Conservation (phyloP, 2,888 invertebrate genomes). For the Lampropteryx suffumata region DNA sequence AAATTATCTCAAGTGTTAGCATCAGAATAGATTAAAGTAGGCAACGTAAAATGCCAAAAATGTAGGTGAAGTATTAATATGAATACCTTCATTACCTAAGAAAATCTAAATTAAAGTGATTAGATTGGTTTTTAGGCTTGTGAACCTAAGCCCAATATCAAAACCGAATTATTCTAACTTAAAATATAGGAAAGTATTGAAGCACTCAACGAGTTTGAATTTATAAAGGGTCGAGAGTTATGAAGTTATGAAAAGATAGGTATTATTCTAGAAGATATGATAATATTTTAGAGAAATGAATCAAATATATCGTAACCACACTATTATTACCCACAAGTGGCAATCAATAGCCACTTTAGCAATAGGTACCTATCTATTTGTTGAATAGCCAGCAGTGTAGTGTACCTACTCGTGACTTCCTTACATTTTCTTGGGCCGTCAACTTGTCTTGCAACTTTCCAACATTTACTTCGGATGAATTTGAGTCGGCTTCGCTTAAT, state of each 20-base stretch:
- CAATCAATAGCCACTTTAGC: constrained; percentile 57
- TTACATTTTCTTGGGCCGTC: constrained; percentile 60
- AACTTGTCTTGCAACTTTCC: constrained; percentile 72
- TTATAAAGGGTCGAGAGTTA: not conserved
- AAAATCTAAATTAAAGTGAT: too few relatives aligned
- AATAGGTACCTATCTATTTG: constrained; percentile 46
- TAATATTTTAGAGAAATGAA: constrained; percentile 21
- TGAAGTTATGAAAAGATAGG: too few relatives aligned
- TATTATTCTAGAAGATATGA: not conserved
- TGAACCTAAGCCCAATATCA: too few relatives aligned
- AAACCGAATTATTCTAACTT: too few relatives aligned
- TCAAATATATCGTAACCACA: constrained; percentile 28
- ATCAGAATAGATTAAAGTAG: too few relatives aligned
- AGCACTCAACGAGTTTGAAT: too few relatives aligned
- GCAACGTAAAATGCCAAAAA: too few relatives aligned
- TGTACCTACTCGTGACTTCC: constrained; percentile 74
- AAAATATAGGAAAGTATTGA: too few relatives aligned
- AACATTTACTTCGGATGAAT: constrained; percentile 33
- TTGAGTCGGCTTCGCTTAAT: constrained; percentile 24
- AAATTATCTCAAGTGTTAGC: constrained; percentile 8
- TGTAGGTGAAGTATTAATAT: too few relatives aligned
- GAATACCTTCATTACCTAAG: too few relatives aligned
- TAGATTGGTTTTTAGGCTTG: too few relatives aligned
- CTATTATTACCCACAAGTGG: constrained; percentile 46
- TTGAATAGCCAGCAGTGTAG: constrained; percentile 45